Conservation (phyloP, 2,113 vertebrate genomes). For the Toxotes jaculatrix region DNA sequence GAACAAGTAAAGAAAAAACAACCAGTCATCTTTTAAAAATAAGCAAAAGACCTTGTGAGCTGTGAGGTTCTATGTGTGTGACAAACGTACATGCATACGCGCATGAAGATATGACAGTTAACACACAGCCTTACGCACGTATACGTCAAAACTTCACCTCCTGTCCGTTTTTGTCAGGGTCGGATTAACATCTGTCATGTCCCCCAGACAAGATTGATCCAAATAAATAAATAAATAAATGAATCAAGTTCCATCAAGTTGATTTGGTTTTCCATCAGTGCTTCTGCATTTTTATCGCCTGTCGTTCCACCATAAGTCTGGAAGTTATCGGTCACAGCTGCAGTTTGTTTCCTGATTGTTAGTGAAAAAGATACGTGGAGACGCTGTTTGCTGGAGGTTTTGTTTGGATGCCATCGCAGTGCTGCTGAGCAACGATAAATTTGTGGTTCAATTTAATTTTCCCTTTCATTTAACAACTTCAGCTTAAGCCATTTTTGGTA, state of each 20-base stretch:
- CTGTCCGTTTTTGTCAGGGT: slow-evolving; percentile 55
- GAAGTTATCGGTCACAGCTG: slow-evolving; percentile 30
- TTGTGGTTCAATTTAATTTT: slow-evolving; percentile 49
- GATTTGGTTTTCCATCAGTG: slow-evolving; percentile 26
- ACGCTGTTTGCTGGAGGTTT: slow-evolving; percentile 36
- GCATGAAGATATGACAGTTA: background rate
- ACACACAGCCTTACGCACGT: background rate
- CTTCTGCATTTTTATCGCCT: slow-evolving; percentile 29
- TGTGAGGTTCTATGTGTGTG: background rate
- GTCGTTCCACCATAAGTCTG: background rate
- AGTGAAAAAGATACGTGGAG: background rate
- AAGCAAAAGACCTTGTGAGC: background rate
- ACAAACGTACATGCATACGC: background rate
- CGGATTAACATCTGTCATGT: slow-evolving; percentile 4
- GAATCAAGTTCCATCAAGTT: slow-evolving; percentile 32
- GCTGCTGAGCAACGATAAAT: slow-evolving; percentile 43
- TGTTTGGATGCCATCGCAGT: slow-evolving; percentile 38
- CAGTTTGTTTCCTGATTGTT: slow-evolving; percentile 42
- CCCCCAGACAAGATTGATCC: background rate
- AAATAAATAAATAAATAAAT: too few relatives aligned
- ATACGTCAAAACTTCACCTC: slow-evolving; percentile 48
- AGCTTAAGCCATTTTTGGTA: slow-evolving; percentile 37
- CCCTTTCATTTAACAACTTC: slow-evolving; percentile 36
- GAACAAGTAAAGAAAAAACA: background rate
- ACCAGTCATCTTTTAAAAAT: background rate